These are phyloP conservation scores for Strongylocentrotus purpuratus DNA, from an alignment of 35 echinoderm and acorn worm species.

Conservation along the genomic window DNA sequence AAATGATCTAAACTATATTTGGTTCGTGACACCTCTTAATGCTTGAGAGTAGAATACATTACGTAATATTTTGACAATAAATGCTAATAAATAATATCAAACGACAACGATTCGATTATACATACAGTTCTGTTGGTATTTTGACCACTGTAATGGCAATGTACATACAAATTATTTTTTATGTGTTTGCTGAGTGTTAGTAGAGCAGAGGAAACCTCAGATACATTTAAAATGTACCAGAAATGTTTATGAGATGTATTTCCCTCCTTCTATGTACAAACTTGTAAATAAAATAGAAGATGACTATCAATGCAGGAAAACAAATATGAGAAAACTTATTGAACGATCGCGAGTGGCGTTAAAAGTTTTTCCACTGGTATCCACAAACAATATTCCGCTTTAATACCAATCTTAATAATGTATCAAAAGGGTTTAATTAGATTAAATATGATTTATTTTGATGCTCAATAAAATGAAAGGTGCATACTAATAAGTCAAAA, in stretches of 20 bases:
- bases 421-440: not conserved
- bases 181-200: not conserved
- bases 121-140: not conserved
- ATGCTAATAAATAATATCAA: not conserved
- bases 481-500: not conserved
- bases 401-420: not conserved
- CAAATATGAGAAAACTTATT: not conserved
- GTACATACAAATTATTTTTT: conserved; percentile 20
- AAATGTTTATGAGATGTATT: not conserved
- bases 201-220: not conserved
- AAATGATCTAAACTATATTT: no score
- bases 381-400: no score
- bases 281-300: not conserved
- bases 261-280: not conserved
- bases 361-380: no score
- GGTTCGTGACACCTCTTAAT: no score
- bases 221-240: not conserved
- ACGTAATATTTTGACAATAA: not conserved
- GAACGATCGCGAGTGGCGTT: not conserved
- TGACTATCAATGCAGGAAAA: not conserved
- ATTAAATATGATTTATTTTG: not conserved
- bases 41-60: not conserved
- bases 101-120: not conserved
- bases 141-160: not conserved
- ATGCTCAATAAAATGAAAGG: not conserved